Conservation (phyloP, 2,113 vertebrate genomes). For the Elanoides forficatus region DNA sequence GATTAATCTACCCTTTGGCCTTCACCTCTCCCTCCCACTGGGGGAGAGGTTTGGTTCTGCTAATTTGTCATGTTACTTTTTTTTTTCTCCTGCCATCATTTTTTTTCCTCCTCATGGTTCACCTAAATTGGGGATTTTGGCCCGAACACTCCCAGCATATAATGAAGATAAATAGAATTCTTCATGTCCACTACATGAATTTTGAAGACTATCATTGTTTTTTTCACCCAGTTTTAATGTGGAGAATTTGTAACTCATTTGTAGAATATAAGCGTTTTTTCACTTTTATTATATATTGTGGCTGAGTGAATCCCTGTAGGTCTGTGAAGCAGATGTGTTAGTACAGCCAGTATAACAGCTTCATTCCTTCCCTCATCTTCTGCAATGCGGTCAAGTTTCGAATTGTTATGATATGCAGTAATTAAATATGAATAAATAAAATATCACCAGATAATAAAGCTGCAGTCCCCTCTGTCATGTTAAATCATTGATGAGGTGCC, state of each 20-base stretch:
- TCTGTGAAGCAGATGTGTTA: constrained; percentile 68
- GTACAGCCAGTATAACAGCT: neutral
- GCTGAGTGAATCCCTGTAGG: constrained; percentile 46
- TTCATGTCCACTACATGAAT: constrained; percentile 7
- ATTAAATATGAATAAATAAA: constrained; percentile 64
- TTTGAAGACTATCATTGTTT: constrained; percentile 48
- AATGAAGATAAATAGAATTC: constrained; percentile 64
- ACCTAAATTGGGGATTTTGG: constrained; percentile 50
- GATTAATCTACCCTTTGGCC: constrained; percentile 68
- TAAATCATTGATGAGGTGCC: constrained; percentile 58
- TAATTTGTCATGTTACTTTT: constrained; percentile 62
- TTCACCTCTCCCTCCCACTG: constrained; percentile 58
- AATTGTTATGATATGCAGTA: constrained; percentile 45
- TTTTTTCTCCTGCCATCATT: neutral
- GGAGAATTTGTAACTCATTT: constrained; percentile 62
- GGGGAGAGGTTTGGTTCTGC: constrained; percentile 50
- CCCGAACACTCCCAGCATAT: constrained; percentile 20
- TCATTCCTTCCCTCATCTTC: constrained; percentile 35
- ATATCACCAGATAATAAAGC: constrained; percentile 52
- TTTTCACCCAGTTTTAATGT: constrained; percentile 30
- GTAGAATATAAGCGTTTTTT: constrained; percentile 35
- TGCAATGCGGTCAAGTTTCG: constrained; percentile 24
- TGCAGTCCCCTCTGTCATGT: constrained; percentile 13
- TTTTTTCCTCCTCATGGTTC: constrained; percentile 42
- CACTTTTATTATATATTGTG: constrained; percentile 30